Evolutionary conservation across 2,113 vertebrate genomes (phyloP).

Genomic region (Choloepus hoffmanni): DNA sequence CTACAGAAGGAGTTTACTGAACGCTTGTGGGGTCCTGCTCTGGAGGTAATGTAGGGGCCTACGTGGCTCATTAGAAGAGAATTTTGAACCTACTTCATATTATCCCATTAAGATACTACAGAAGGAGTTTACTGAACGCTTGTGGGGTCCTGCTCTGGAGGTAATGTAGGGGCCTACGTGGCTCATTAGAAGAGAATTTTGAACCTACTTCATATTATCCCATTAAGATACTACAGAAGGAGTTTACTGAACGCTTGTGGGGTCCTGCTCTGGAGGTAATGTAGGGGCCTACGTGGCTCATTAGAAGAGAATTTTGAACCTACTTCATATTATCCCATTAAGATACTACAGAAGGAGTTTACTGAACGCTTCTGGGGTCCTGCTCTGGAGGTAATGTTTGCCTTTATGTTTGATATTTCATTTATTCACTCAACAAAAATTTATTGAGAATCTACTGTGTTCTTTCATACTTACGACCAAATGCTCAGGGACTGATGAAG

Average conservation of each 20-base stretch:
- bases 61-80: not conserved
- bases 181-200: not conserved
- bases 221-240: not conserved
- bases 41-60: too few relatives aligned
- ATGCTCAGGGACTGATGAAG: not conserved
- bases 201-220: not conserved
- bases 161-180: too few relatives aligned
- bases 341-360: not conserved
- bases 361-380: not conserved
- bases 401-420: constrained; percentile 45
- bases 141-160: not conserved
- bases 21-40: too few relatives aligned
- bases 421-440: not conserved
- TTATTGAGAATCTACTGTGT: not conserved
- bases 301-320: not conserved
- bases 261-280: not conserved
- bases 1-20: too few relatives aligned
- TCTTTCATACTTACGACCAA: not conserved
- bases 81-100: not conserved
- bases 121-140: constrained; percentile 6
- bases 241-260: not conserved
- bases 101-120: not conserved
- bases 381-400: not conserved
- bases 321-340: not conserved
- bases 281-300: too few relatives aligned